Conservation (phyloP, 2,888 invertebrate genomes). For the Chrysolina oricalcia region DNA sequence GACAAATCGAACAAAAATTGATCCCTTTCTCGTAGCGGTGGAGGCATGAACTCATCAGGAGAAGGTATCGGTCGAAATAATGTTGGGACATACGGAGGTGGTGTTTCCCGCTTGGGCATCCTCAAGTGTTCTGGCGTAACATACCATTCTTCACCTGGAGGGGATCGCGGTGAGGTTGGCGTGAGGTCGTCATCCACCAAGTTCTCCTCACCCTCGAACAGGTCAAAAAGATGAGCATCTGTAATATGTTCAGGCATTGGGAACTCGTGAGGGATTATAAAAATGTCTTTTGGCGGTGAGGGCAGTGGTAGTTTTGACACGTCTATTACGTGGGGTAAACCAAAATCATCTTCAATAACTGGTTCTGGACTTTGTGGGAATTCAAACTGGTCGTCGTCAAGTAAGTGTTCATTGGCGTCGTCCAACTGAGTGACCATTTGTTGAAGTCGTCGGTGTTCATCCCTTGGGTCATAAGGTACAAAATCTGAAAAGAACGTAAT, state of each 20-base stretch:
- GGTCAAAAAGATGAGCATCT: not conserved
- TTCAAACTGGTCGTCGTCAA: not conserved
- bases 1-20: conserved; percentile 9
- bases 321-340: not conserved
- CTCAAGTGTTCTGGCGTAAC: conserved; percentile 24
- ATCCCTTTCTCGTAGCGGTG: not conserved
- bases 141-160: not conserved
- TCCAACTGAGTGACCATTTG: not conserved
- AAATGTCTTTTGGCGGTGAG: not conserved
- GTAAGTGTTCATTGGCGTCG: not conserved
- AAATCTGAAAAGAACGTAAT: not conserved
- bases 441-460: not conserved
- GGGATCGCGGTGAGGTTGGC: not conserved
- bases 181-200: not conserved
- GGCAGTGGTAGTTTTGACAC: not conserved
- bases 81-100: not conserved
- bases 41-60: not conserved
- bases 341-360: not conserved
- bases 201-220: not conserved
- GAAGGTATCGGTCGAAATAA: conserved; percentile 1
- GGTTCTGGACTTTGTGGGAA: not conserved
- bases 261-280: not conserved
- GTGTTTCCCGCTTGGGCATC: not conserved
- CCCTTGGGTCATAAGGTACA: not conserved
- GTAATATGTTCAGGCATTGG: not conserved